Evolutionary conservation across 2,113 vertebrate genomes (phyloP).

Genomic region (Callithrix jacchus): DNA sequence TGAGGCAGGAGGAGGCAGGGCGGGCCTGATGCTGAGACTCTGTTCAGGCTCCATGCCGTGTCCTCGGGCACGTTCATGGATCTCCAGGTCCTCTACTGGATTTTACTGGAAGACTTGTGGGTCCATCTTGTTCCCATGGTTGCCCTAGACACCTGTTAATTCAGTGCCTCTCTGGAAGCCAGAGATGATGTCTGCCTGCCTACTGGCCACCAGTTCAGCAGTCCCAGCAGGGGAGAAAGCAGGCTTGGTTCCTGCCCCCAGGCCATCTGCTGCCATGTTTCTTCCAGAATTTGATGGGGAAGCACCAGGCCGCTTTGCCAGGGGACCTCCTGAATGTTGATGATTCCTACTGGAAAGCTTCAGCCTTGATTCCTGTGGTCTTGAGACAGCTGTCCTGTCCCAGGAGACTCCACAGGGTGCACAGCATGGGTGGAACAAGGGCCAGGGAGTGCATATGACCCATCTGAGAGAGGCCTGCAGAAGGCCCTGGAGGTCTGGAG

Average conservation of each 20-base stretch:
- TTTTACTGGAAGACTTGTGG: not conserved
- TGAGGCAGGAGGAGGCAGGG: not conserved
- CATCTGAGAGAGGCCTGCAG: not conserved
- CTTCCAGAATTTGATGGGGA: not conserved
- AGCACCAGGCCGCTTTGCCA: not conserved
- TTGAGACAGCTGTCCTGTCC: not conserved
- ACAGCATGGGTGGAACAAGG: not conserved
- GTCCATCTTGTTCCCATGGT: not conserved
- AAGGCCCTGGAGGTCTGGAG: not conserved
- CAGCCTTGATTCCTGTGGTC: not conserved
- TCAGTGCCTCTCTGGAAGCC: not conserved
- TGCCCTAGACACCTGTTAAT: not conserved
- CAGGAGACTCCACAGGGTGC: rapidly evolving
- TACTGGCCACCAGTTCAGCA: not conserved
- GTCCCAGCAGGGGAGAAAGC: not conserved
- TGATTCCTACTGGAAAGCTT: not conserved
- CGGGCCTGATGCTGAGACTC: not conserved
- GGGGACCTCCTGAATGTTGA: too few relatives aligned
- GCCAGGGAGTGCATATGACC: not conserved
- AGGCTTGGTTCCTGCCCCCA: not conserved
- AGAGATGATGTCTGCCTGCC: not conserved
- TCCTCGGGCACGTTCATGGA: not conserved
- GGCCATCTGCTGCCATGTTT: rapidly evolving
- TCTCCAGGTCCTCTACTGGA: not conserved
- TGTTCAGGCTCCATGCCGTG: not conserved